phyloP scores from a whole-genome alignment of 2,888 invertebrate genomes.

The Scaeva pyrastri region DNA sequence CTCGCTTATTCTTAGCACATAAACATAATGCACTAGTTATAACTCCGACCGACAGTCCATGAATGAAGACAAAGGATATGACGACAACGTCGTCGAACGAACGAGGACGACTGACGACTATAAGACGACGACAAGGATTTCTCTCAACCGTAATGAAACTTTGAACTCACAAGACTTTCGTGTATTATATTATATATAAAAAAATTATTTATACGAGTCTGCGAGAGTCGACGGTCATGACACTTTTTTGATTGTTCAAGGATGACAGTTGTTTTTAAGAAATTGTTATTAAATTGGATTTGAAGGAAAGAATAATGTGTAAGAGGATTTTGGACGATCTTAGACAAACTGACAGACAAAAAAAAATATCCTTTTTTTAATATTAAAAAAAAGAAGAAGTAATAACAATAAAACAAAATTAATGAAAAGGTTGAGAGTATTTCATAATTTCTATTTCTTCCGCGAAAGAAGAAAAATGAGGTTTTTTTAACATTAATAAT shows the following conservation, averaged over 20 bases:
- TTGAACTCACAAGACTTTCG: conserved; percentile 19
- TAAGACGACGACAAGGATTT: conserved; percentile 14
- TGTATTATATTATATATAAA: conserved; percentile 15
- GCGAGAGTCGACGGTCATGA: conserved; percentile 54
- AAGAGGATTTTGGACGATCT: not conserved
- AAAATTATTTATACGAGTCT: too few relatives aligned
- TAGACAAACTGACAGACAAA: conserved; percentile 30
- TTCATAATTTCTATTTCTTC: not conserved
- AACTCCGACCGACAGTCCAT: too few relatives aligned
- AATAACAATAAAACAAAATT: conserved; percentile 3
- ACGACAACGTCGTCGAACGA: too few relatives aligned
- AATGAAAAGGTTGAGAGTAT: not conserved
- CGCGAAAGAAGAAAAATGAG: not conserved
- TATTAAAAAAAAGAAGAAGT: not conserved
- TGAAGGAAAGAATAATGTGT: not conserved
- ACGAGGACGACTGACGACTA: conserved; percentile 4
- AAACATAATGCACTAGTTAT: not conserved
- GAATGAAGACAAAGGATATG: too few relatives aligned
- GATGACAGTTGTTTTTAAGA: conserved; percentile 44
- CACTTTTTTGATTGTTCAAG: conserved; percentile 64
- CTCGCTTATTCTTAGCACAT: conserved; percentile 2
- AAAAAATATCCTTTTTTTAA: not conserved
- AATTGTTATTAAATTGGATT: conserved; percentile 58
- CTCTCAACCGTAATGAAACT: conserved; percentile 21
- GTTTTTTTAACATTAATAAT: not conserved